Conservation (phyloP, 2,113 vertebrate species). For the Leptobrachium leishanense region DNA sequence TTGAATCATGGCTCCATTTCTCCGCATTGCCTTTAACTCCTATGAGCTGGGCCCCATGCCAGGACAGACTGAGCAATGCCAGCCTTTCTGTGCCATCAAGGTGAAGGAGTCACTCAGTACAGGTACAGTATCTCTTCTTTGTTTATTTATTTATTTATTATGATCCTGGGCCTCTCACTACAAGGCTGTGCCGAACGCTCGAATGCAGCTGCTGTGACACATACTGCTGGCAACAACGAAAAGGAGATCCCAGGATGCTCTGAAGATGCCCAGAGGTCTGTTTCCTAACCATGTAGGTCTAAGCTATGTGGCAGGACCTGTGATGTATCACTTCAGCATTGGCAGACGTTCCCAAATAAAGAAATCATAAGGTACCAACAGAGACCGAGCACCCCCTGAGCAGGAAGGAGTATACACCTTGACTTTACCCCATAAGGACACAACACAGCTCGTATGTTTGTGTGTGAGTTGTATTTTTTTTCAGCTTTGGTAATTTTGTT, state of each 20-base stretch:
- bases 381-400: neutral
- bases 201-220: neutral
- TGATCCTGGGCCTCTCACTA: neutral
- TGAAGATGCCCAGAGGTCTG: constrained; percentile 43
- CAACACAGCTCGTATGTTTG: neutral
- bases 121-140: constrained; percentile 65
- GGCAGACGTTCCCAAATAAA: constrained; percentile 53
- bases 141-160: neutral
- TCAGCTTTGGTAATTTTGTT: too few species aligned
- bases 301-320: constrained; percentile 33
- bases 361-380: constrained; percentile 11
- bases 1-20: constrained; percentile 84
- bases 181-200: neutral
- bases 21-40: constrained; percentile 89
- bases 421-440: neutral
- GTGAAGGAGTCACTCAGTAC: constrained; percentile 93
- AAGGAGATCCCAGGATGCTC: neutral
- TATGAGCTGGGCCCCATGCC: constrained; percentile 84
- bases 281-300: constrained; percentile 41
- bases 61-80: constrained; percentile 57
- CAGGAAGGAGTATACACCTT: neutral
- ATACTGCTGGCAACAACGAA: neutral
- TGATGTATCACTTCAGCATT: constrained; percentile 39
- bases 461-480: too few species aligned
- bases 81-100: constrained; percentile 92